These are phyloP conservation scores for Dromius quadrimaculatus DNA, from an alignment of 2,888 invertebrate genomes.

Conservation along the genomic window DNA sequence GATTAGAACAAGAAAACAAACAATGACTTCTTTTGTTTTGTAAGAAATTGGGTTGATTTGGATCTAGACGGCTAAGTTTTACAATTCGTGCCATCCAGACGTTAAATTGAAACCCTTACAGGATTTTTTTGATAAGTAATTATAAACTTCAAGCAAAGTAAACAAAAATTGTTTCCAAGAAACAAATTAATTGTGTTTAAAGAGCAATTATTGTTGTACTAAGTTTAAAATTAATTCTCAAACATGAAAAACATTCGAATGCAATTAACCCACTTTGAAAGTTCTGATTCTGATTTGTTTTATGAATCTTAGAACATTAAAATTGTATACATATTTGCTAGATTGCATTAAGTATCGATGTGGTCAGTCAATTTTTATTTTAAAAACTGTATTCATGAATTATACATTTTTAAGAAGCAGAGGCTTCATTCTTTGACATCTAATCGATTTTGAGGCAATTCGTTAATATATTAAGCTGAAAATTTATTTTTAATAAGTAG, in stretches of 20 bases:
- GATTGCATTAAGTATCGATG: too few species aligned
- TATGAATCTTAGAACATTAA: too few species aligned
- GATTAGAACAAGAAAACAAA: constrained; percentile 18
- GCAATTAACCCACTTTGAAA: constrained; percentile 15
- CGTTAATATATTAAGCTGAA: too few species aligned
- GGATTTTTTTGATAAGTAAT: constrained; percentile 18
- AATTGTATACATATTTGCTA: too few species aligned
- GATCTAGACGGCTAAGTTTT: constrained; percentile 25
- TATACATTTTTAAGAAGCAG: too few species aligned
- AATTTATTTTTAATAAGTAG: too few species aligned
- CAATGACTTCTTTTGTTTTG: constrained; percentile 26
- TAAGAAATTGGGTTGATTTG: constrained; percentile 24
- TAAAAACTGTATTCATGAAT: too few species aligned
- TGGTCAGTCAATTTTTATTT: too few species aligned
- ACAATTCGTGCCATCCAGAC: constrained; percentile 15
- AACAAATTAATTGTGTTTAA: constrained; percentile 30
- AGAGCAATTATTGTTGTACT: constrained; percentile 24
- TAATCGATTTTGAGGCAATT: too few species aligned
- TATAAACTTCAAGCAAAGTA: not conserved
- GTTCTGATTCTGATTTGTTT: not conserved
- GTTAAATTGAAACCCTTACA: not conserved
- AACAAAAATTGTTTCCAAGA: not conserved
- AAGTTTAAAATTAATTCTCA: constrained; percentile 34
- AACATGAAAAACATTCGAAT: constrained; percentile 20
- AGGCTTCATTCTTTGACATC: too few species aligned